These are phyloP conservation scores for Scolopax mira DNA, from an alignment of 2,113 vertebrate species.

Conservation along the genomic window DNA sequence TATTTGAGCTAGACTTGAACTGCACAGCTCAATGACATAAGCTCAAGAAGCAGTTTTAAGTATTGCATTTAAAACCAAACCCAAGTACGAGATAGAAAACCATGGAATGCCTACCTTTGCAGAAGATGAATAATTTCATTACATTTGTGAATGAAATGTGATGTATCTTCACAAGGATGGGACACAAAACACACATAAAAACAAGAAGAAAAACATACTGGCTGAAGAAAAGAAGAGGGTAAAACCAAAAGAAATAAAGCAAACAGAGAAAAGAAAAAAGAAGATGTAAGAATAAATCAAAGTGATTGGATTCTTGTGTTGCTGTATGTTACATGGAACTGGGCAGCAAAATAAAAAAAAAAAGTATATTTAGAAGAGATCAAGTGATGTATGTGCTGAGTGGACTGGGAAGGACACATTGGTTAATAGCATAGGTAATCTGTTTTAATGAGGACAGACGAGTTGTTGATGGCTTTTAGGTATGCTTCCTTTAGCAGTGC, in stretches of 20 bases:
- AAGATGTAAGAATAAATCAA: neutral
- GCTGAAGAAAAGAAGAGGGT: neutral
- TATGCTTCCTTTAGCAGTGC: neutral
- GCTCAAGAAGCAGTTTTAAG: neutral
- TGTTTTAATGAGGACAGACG: neutral
- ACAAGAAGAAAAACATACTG: neutral
- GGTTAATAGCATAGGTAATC: neutral
- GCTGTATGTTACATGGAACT: neutral
- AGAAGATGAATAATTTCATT: neutral
- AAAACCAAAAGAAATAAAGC: neutral
- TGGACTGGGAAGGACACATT: neutral
- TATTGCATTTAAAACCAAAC: neutral
- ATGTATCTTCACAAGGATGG: neutral
- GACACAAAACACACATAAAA: neutral
- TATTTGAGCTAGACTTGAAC: neutral
- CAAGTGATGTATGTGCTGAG: neutral
- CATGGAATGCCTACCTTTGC: neutral
- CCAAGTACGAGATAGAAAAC: neutral
- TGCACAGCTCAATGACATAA: neutral
- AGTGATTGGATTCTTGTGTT: neutral
- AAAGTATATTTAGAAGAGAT: neutral
- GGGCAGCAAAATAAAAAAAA: neutral
- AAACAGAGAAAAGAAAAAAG: neutral
- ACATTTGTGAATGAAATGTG: neutral
- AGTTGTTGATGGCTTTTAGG: neutral